Conservation (phyloP, 2,888 invertebrate species). For the Bombylius discolor region DNA sequence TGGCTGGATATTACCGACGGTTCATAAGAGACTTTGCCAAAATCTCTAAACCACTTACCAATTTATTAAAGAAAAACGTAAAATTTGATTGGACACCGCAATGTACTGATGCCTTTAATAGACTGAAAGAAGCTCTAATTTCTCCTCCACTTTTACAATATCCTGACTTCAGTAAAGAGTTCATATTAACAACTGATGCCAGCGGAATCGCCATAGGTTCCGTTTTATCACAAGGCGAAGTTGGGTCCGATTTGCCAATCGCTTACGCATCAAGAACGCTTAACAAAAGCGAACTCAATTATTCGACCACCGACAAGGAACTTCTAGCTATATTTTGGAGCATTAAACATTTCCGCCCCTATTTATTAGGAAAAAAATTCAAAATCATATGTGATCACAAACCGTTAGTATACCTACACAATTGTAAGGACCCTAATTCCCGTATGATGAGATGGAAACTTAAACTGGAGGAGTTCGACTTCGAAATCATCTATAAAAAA, state of each 20-base stretch:
- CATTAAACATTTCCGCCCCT: not conserved
- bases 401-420: no score
- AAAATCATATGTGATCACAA: no score
- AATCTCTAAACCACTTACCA: slow-evolving; percentile 1
- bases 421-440: no score
- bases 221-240: slow-evolving; percentile 17
- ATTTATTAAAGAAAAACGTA: slow-evolving; percentile 1
- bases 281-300: slow-evolving; percentile 16
- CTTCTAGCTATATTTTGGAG: slow-evolving; percentile 4
- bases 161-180: slow-evolving; percentile 22
- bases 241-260: slow-evolving; percentile 13
- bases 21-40: slow-evolving; percentile 7
- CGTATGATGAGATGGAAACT: no score
- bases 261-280: slow-evolving; percentile 19
- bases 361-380: not conserved
- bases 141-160: slow-evolving; percentile 24
- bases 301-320: slow-evolving; percentile 19
- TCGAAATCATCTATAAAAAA: no score
- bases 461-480: no score
- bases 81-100: slow-evolving; percentile 2
- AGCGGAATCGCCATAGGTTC: slow-evolving; percentile 16
- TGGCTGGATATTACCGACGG: slow-evolving; percentile 14
- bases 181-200: slow-evolving; percentile 21
- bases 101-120: slow-evolving; percentile 1
- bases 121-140: not conserved